A percentile compares a stretch with the other conserved stretches of the same genome.
phyloP scores from a whole-genome alignment of 1,140 invertebrate species.

The Solenopsis fugax region DNA sequence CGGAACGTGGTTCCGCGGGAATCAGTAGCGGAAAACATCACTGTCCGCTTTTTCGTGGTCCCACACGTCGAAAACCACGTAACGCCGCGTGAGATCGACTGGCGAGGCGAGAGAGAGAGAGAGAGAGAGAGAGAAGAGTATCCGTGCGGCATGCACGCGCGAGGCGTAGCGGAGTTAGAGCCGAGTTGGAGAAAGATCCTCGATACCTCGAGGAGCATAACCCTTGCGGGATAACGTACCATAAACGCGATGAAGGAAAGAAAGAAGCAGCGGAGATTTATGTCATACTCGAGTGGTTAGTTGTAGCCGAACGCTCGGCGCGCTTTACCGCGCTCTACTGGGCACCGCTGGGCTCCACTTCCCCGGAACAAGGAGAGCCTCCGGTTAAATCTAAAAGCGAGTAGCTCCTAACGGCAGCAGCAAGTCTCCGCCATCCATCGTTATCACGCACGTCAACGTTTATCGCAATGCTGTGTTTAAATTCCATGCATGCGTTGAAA shows the following conservation, averaged over 20 bases:
- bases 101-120: background rate
- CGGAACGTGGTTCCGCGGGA: slow-evolving; percentile 35
- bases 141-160: background rate
- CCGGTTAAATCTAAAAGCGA: slow-evolving; percentile 71
- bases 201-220: background rate
- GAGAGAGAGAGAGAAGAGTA: background rate
- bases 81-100: background rate
- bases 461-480: background rate
- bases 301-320: slow-evolving; percentile 67
- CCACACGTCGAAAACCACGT: background rate
- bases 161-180: slow-evolving; percentile 10
- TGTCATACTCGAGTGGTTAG: slow-evolving; percentile 75
- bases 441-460: slow-evolving; percentile 25
- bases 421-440: slow-evolving; percentile 42
- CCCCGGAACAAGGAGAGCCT: slow-evolving; percentile 70
- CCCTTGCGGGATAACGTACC: slow-evolving; percentile 24
- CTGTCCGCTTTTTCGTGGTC: slow-evolving; percentile 34
- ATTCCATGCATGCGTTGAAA: background rate
- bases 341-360: slow-evolving; percentile 68
- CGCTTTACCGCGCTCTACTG: slow-evolving; percentile 72
- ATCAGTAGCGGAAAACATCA: slow-evolving; percentile 54
- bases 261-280: slow-evolving; percentile 65
- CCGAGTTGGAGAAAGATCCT: slow-evolving; percentile 22
- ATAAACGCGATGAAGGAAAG: slow-evolving; percentile 11
- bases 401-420: slow-evolving; percentile 66